Conservation (phyloP, 2,797 vertebrate species). For the Lagocephalus sceleratus region DNA sequence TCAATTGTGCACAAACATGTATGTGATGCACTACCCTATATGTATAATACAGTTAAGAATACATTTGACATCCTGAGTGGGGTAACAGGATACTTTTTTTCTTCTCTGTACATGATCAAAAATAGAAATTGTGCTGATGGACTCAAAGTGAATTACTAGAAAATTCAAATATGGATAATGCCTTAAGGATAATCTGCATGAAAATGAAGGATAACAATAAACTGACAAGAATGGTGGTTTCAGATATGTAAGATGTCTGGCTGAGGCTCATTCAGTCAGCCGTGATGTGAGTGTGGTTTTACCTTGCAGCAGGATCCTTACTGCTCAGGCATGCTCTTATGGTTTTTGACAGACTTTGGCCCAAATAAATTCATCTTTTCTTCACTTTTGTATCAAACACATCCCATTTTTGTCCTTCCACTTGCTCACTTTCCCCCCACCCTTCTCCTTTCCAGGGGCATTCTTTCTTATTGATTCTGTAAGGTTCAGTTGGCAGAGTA, state of each 20-base stretch:
- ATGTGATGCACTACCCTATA: conserved; percentile 8
- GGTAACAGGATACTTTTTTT: conserved; percentile 17
- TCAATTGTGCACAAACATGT: background rate
- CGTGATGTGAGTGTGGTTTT: conserved; percentile 46
- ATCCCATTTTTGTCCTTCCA: conserved; percentile 32
- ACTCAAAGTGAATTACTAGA: conserved; percentile 43
- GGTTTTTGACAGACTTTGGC: conserved; percentile 44
- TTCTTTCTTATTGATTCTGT: conserved; percentile 51
- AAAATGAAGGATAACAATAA: conserved; percentile 62
- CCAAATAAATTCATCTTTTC: conserved; percentile 28
- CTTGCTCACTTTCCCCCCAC: conserved; percentile 3
- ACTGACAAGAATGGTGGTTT: conserved; percentile 37
- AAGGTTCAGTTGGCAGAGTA: conserved; percentile 55
- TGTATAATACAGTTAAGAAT: conserved; percentile 11
- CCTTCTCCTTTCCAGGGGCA: conserved; percentile 15
- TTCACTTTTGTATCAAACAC: conserved; percentile 22
- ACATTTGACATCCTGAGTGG: too few species aligned
- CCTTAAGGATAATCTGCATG: conserved; percentile 58
- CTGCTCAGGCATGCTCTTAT: conserved; percentile 20
- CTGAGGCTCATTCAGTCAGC: conserved; percentile 38
- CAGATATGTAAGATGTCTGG: conserved; percentile 45
- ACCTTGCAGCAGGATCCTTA: conserved; percentile 35
- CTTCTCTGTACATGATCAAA: conserved; percentile 32
- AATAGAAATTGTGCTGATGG: conserved; percentile 38
- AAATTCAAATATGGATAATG: conserved; percentile 56